These are phyloP conservation scores for Camponotus vicinus DNA, from an alignment of 1,140 invertebrate genomes.

Conservation along the genomic window DNA sequence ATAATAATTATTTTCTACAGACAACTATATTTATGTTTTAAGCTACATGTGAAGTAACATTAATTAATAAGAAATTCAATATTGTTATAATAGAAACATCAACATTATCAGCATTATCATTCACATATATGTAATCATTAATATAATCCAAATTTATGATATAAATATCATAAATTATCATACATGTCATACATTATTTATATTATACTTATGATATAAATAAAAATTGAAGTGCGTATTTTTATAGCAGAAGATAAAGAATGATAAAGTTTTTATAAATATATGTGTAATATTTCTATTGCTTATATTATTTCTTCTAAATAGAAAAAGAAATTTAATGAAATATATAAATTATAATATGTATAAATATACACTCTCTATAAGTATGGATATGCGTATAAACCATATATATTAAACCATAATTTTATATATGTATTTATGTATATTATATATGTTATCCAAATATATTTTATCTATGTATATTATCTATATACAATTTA, in stretches of 20 bases:
- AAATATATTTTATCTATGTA: neutral
- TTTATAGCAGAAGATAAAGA: too few species aligned
- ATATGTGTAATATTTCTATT: too few species aligned
- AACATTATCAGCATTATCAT: neutral
- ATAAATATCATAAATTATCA: neutral
- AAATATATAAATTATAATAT: constrained; percentile 3
- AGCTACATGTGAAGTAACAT: neutral
- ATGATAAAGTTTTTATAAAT: too few species aligned
- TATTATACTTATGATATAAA: too few species aligned
- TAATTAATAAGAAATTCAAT: neutral
- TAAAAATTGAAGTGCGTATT: too few species aligned
- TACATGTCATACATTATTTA: neutral
- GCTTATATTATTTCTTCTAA: neutral
- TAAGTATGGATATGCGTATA: neutral
- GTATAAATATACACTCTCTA: neutral
- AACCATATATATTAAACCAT: constrained; percentile 5
- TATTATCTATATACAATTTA: neutral
- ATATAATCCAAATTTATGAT: neutral
- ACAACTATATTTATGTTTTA: neutral
- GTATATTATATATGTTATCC: too few species aligned
- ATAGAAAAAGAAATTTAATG: neutral
- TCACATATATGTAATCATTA: neutral
- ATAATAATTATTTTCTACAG: neutral
- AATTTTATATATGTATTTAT: too few species aligned
- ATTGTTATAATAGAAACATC: neutral